Evolutionary conservation across 1,140 invertebrate species (phyloP).

Genomic region (Stenopsyche tienmushanensis): DNA sequence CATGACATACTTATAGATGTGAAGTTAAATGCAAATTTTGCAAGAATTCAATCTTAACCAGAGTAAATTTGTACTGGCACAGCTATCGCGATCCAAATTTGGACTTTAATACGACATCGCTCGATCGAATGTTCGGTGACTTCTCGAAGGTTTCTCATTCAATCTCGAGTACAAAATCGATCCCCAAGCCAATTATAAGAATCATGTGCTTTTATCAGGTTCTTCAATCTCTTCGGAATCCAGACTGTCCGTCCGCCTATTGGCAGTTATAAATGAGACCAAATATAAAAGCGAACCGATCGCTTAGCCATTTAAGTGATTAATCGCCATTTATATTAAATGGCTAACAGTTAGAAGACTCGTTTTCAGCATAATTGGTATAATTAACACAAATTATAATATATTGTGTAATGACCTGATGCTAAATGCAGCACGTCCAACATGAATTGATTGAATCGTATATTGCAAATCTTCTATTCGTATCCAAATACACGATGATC

Average conservation of each 20-base stretch:
- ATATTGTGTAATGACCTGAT: conserved; percentile 21
- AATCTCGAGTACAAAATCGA: conserved; percentile 4
- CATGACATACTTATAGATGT: too few species aligned
- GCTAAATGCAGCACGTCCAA: neutral
- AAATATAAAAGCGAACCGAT: conserved; percentile 8
- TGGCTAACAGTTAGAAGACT: conserved; percentile 17
- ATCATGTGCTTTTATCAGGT: conserved; percentile 13
- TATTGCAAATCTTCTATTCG: too few species aligned
- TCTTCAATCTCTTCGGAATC: conserved; percentile 12
- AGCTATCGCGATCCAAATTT: too few species aligned
- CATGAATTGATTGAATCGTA: too few species aligned
- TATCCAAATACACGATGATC: too few species aligned
- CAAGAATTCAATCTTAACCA: too few species aligned
- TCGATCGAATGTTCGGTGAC: too few species aligned
- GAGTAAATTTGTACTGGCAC: too few species aligned
- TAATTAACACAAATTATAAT: conserved; percentile 17
- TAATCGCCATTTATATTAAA: conserved; percentile 14
- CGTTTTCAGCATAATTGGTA: conserved; percentile 13
- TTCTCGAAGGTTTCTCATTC: too few species aligned
- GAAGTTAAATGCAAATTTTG: too few species aligned
- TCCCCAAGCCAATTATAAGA: conserved; percentile 17
- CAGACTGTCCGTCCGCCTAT: conserved; percentile 1
- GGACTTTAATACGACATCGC: too few species aligned
- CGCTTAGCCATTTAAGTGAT: conserved; percentile 21
- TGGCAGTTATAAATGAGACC: neutral